Evolutionary conservation across 2,888 invertebrate genomes (phyloP).

Genomic region (Scaptomyza reducta): DNA sequence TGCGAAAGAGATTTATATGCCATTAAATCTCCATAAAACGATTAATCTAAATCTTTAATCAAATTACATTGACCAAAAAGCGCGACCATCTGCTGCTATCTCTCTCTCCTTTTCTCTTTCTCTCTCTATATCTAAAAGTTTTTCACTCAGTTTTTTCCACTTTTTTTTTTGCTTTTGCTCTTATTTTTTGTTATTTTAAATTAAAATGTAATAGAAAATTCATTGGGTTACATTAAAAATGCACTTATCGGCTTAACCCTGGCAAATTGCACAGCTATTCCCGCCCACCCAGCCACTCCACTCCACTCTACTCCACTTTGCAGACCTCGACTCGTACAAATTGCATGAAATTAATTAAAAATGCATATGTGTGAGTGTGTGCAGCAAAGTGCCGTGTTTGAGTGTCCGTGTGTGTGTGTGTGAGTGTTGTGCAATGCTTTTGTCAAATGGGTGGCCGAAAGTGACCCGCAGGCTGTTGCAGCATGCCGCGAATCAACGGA

Average conservation of each 20-base stretch:
- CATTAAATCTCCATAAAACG: constrained; percentile 71
- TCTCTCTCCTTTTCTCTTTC: not conserved
- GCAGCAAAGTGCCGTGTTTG: constrained; percentile 20
- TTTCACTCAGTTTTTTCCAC: constrained; percentile 10
- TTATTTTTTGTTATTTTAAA: constrained; percentile 69
- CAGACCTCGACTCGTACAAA: constrained; percentile 61
- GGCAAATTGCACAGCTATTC: constrained; percentile 61
- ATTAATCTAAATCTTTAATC: constrained; percentile 78
- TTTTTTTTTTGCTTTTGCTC: constrained; percentile 14
- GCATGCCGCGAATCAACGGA: constrained; percentile 10
- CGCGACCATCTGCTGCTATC: constrained; percentile 28
- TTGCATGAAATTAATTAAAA: constrained; percentile 80
- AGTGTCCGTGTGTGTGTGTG: constrained; percentile 23
- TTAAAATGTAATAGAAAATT: constrained; percentile 80
- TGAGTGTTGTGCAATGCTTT: constrained; percentile 63
- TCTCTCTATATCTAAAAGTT: not conserved
- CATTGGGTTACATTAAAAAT: constrained; percentile 77
- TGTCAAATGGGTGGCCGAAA: constrained; percentile 76
- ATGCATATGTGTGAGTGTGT: constrained; percentile 53
- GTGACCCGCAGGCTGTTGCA: constrained; percentile 72
- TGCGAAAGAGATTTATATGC: constrained; percentile 56
- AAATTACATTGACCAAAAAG: constrained; percentile 59
- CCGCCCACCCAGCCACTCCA: not conserved
- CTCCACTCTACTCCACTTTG: not conserved
- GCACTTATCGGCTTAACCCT: constrained; percentile 78